Evolutionary conservation across 92 coral and sea anemone genomes (phyloP).

Genomic region (Heliopora coerulea): DNA sequence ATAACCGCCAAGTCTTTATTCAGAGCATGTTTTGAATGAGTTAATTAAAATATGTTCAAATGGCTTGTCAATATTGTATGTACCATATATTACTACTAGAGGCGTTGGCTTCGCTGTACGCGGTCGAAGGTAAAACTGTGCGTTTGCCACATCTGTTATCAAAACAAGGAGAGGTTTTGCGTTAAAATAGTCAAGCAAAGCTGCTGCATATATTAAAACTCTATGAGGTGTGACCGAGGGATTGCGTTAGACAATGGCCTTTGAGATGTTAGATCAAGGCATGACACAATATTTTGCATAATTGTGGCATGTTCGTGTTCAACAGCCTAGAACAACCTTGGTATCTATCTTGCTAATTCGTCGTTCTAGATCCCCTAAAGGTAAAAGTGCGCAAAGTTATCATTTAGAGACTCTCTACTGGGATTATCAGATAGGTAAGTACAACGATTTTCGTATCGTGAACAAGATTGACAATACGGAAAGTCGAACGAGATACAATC

Average conservation of each 20-base stretch:
- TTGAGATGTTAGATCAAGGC: conserved; percentile 28
- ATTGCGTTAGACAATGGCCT: conserved; percentile 13
- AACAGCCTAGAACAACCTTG: conserved; percentile 27
- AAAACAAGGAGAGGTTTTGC: no score
- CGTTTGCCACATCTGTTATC: no score
- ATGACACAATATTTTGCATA: conserved; percentile 45
- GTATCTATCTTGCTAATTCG: background rate
- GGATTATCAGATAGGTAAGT: background rate
- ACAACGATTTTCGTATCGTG: background rate
- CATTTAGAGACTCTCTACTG: background rate
- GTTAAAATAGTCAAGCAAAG: background rate
- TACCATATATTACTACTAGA: background rate
- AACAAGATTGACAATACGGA: background rate
- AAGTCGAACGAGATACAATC: background rate
- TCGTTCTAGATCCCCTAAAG: conserved; percentile 1
- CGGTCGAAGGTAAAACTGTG: no score
- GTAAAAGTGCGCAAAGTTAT: background rate
- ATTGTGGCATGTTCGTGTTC: conserved; percentile 39
- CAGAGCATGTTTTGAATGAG: no score
- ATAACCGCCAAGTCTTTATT: no score
- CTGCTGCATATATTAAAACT: conserved; percentile 8
- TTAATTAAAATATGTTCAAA: no score
- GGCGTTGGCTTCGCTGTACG: background rate
- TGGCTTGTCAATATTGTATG: no score
- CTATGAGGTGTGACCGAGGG: conserved; percentile 35